Evolutionary conservation across 2,113 vertebrate species (phyloP).

Genomic region (Vombatus ursinus): DNA sequence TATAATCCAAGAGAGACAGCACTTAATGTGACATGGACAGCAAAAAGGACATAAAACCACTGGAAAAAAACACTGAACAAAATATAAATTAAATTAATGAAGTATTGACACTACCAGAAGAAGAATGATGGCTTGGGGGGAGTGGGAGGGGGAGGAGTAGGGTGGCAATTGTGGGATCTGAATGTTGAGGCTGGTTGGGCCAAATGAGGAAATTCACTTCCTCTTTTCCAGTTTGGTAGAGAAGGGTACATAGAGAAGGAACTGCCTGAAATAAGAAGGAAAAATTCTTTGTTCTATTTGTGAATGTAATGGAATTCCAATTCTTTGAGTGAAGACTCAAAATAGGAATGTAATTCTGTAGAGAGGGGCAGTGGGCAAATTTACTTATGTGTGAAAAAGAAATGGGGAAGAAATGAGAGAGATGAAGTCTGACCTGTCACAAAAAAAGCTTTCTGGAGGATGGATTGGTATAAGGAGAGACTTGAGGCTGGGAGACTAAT

Average conservation of each 20-base stretch:
- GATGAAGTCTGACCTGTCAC: neutral
- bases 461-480: neutral
- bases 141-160: neutral
- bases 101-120: neutral
- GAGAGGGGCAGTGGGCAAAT: neutral
- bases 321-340: neutral
- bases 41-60: constrained; percentile 1
- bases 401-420: neutral
- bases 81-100: neutral
- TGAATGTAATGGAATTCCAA: neutral
- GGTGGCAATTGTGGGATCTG: neutral
- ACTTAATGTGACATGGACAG: neutral
- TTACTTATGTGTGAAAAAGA: neutral
- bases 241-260: neutral
- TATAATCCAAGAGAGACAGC: neutral
- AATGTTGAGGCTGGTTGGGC: neutral
- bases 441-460: neutral
- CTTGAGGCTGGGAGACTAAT: neutral
- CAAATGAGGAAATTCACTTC: neutral
- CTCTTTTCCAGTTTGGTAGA: neutral
- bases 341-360: neutral
- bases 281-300: neutral
- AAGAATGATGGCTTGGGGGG: neutral
- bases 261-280: neutral
- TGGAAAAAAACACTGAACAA: neutral